phyloP scores from a whole-genome alignment of 1,140 invertebrate species.

The Patella vulgata region DNA sequence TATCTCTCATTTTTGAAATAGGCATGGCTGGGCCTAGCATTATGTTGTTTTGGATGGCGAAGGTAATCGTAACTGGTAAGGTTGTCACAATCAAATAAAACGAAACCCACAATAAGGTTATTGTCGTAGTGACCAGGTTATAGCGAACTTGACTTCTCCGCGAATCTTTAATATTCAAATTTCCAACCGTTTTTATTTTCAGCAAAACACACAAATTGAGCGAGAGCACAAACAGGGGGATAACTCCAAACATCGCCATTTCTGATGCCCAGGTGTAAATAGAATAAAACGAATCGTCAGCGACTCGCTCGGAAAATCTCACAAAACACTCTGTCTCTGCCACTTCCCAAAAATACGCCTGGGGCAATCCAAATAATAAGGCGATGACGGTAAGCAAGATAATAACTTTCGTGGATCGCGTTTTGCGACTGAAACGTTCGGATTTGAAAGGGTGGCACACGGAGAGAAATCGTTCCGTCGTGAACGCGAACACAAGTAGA shows the following conservation, averaged over 20 bases:
- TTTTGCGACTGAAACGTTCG: constrained; percentile 80
- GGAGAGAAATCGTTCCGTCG: constrained; percentile 85
- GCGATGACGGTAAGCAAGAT: constrained; percentile 22
- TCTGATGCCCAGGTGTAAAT: constrained; percentile 54
- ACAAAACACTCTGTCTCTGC: constrained; percentile 13
- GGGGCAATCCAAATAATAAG: constrained; percentile 24
- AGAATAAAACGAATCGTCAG: constrained; percentile 29
- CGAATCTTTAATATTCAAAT: constrained; percentile 14
- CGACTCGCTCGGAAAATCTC: constrained; percentile 1
- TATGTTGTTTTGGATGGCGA: constrained; percentile 34
- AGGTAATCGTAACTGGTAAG: constrained; percentile 54
- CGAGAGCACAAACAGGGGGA: constrained; percentile 48
- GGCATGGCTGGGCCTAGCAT: constrained; percentile 4
- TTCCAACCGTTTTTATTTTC: constrained; percentile 27
- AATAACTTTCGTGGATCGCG: constrained; percentile 76
- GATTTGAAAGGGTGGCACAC: constrained; percentile 80
- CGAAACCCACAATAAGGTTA: constrained; percentile 54
- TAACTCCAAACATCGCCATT: constrained; percentile 44
- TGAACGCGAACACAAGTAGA: constrained; percentile 76
- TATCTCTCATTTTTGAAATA: constrained; percentile 17
- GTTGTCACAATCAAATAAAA: constrained; percentile 59
- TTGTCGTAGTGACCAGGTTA: constrained; percentile 39
- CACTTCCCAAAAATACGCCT: constrained; percentile 42
- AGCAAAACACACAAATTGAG: constrained; percentile 51
- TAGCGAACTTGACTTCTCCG: not conserved